phyloP scores from a whole-genome alignment of 2,113 vertebrate species.

The Etia nguti region DNA sequence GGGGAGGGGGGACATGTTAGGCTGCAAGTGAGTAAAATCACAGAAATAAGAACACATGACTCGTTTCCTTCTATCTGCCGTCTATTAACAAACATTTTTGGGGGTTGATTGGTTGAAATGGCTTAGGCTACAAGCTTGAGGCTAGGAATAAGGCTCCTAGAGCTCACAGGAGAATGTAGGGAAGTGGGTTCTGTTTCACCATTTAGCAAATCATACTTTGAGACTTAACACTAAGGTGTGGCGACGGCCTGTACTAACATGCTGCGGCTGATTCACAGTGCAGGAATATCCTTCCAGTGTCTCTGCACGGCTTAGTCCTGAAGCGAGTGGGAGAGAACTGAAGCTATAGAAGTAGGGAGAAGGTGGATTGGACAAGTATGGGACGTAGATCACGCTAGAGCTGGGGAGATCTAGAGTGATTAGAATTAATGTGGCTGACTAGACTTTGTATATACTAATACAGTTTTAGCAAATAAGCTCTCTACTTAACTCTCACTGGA shows the following conservation, averaged over 20 bases:
- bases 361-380: not conserved
- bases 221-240: constrained; percentile 32
- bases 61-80: not conserved
- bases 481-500: not conserved
- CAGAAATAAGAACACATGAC: not conserved
- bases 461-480: not conserved
- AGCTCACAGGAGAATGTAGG: not conserved
- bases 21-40: not conserved
- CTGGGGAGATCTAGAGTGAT: not conserved
- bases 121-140: not conserved
- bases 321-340: not conserved
- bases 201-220: constrained; percentile 1
- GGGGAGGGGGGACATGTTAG: not conserved
- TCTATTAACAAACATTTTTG: not conserved
- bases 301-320: not conserved
- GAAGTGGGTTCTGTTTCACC: constrained; percentile 30
- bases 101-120: not conserved
- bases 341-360: not conserved
- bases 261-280: constrained; percentile 40
- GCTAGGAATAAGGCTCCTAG: not conserved
- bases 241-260: constrained; percentile 53
- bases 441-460: not conserved
- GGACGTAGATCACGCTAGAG: not conserved
- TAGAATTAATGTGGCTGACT: not conserved
- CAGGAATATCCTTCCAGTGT: constrained; percentile 28